A percentile compares a stretch with the other conserved stretches of the same genome.
Conservation (phyloP, 2,113 vertebrate genomes). For the Dicrurus megarhynchus region DNA sequence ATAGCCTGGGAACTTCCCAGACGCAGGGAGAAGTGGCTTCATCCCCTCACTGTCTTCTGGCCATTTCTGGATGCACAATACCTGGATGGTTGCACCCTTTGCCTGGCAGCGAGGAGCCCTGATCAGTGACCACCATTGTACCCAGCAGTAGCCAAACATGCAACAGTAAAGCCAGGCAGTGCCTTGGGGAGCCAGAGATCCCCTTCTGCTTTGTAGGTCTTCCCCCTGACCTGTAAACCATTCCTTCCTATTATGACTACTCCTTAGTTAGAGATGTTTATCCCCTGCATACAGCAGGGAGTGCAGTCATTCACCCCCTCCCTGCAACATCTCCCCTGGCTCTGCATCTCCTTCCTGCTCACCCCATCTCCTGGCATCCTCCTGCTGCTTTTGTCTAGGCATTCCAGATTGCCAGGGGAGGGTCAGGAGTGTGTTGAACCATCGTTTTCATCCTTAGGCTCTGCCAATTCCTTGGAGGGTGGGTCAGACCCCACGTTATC, state of each 20-base stretch:
- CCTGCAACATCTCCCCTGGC: not conserved
- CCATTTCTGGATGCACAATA: not conserved
- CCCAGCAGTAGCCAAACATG: not conserved
- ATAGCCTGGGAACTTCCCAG: not conserved
- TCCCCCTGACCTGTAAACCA: not conserved
- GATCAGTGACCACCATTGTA: fast-evolving
- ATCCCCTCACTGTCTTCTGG: not conserved
- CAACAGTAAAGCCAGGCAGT: not conserved
- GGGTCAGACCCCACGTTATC: not conserved
- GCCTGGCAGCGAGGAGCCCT: not conserved
- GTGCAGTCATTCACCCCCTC: not conserved
- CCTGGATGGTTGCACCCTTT: not conserved
- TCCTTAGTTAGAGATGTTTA: fast-evolving
- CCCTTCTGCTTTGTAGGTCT: not conserved
- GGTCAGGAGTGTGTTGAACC: not conserved
- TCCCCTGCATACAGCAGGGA: not conserved
- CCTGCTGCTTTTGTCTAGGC: not conserved
- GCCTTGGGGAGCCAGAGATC: not conserved
- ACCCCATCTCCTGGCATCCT: not conserved
- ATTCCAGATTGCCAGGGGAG: not conserved
- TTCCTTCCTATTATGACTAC: not conserved
- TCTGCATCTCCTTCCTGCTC: not conserved
- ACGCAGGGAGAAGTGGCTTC: not conserved
- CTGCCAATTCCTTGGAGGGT: not conserved
- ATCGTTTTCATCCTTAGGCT: not conserved